phyloP scores from a whole-genome alignment of 2,113 vertebrate species.

The Stegostoma tigrinum region DNA sequence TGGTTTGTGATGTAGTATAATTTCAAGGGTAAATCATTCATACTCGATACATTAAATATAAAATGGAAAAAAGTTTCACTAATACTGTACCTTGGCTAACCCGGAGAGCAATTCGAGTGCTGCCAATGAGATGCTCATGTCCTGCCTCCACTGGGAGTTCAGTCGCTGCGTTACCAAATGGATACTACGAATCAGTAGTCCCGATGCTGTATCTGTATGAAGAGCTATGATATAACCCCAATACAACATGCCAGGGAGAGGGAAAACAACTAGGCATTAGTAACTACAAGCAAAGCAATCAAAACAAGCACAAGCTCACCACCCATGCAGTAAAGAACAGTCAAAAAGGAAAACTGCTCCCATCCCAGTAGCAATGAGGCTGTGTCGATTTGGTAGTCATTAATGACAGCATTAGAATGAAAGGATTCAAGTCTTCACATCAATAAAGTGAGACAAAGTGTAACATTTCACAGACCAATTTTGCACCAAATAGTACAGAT shows the following conservation, averaged over 20 bases:
- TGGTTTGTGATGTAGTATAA: not conserved
- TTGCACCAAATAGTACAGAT: not conserved
- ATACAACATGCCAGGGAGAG: conserved; percentile 73
- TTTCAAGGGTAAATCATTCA: not conserved
- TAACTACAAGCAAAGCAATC: conserved; percentile 68
- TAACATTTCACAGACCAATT: not conserved
- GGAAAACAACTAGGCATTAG: conserved; percentile 76
- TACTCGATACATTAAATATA: not conserved
- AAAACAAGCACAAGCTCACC: conserved; percentile 56
- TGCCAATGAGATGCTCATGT: conserved; percentile 91
- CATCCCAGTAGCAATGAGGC: conserved; percentile 28
- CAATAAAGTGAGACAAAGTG: not conserved
- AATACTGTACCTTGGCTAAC: conserved; percentile 78
- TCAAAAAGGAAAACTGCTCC: conserved; percentile 44
- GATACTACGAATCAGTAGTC: conserved; percentile 89
- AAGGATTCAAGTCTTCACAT: conserved; percentile 28
- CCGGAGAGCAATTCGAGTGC: conserved; percentile 88
- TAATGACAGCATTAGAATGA: not conserved
- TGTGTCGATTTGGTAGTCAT: not conserved
- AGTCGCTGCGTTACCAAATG: conserved; percentile 91
- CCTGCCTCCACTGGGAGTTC: conserved; percentile 86
- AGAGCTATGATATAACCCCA: conserved; percentile 92
- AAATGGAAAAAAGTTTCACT: not conserved
- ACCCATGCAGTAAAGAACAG: conserved; percentile 60
- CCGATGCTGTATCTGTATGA: conserved; percentile 92